phyloP scores from a whole-genome alignment of 1,140 invertebrate species.

The Lasaia peninsularis region DNA sequence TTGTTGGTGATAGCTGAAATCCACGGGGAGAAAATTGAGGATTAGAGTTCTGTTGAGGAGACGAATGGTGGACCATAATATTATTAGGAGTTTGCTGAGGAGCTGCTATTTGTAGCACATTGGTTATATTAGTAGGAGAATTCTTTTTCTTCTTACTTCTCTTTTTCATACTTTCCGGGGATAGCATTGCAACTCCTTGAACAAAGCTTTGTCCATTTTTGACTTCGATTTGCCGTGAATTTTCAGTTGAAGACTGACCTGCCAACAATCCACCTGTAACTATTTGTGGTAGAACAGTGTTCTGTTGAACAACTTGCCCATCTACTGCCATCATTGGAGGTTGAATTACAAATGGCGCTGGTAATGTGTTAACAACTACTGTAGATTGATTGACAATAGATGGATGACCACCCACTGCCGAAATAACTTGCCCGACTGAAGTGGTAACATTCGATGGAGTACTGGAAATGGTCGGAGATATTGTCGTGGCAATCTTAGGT shows the following conservation, averaged over 20 bases:
- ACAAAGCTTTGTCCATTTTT: slow-evolving; percentile 72
- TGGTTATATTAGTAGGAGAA: slow-evolving; percentile 83
- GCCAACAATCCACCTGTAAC: slow-evolving; percentile 83
- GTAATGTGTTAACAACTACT: slow-evolving; percentile 89
- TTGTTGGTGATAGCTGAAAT: slow-evolving; percentile 82
- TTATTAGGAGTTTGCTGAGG: slow-evolving; percentile 78
- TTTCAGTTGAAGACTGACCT: slow-evolving; percentile 67
- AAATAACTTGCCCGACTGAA: slow-evolving; percentile 82
- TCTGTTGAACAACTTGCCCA: slow-evolving; percentile 83
- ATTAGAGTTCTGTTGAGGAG: slow-evolving; percentile 76
- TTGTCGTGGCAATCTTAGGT: slow-evolving; percentile 79
- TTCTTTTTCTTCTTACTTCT: slow-evolving; percentile 86
- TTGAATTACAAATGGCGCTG: slow-evolving; percentile 88
- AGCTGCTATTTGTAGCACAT: slow-evolving; percentile 84
- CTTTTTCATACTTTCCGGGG: slow-evolving; percentile 84
- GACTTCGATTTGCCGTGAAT: slow-evolving; percentile 55
- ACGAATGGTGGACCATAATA: slow-evolving; percentile 66
- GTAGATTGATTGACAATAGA: slow-evolving; percentile 82
- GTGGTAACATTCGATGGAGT: slow-evolving; percentile 85
- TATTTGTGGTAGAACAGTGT: slow-evolving; percentile 82
- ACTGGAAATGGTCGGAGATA: slow-evolving; percentile 82
- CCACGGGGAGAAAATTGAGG: slow-evolving; percentile 80
- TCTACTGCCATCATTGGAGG: slow-evolving; percentile 84
- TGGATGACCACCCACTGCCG: slow-evolving; percentile 54
- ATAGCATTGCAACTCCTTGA: slow-evolving; percentile 80